Conservation (phyloP, 2,797 vertebrate species). For the Semotilus atromaculatus region DNA sequence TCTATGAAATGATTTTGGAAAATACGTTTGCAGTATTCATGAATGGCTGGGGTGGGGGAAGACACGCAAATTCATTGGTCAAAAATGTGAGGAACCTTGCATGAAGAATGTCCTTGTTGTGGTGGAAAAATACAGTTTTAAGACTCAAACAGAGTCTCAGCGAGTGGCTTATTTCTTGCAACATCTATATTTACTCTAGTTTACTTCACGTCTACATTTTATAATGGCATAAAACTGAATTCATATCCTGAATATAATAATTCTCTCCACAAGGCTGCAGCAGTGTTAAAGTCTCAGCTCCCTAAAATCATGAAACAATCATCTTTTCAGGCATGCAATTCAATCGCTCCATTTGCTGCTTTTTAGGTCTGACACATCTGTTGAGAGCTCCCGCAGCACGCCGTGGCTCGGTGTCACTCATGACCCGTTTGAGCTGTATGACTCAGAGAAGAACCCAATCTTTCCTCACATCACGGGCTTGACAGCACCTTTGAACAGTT, state of each 20-base stretch:
- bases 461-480: slow-evolving; percentile 50
- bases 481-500: slow-evolving; percentile 55
- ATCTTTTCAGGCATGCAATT: slow-evolving; percentile 44
- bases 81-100: neutral
- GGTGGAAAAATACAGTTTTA: neutral
- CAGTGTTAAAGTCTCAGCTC: slow-evolving; percentile 26
- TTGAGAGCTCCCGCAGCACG: slow-evolving; percentile 35
- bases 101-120: neutral
- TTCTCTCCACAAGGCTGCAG: slow-evolving; percentile 13
- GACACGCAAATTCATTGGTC: neutral
- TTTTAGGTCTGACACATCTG: slow-evolving; percentile 49
- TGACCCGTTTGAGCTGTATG: slow-evolving; percentile 45
- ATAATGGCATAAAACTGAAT: neutral
- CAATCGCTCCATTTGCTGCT: slow-evolving; percentile 46
- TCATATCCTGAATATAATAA: neutral
- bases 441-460: slow-evolving; percentile 56
- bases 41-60: neutral
- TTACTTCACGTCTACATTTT: neutral
- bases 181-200: neutral
- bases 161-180: neutral
- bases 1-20: neutral
- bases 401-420: slow-evolving; percentile 30
- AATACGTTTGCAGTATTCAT: neutral
- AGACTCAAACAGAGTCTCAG: neutral
- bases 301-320: slow-evolving; percentile 44